A percentile compares a stretch with the other conserved stretches of the same genome.
Conservation (phyloP, 1,140 invertebrate species). For the Hetaerina americana region DNA sequence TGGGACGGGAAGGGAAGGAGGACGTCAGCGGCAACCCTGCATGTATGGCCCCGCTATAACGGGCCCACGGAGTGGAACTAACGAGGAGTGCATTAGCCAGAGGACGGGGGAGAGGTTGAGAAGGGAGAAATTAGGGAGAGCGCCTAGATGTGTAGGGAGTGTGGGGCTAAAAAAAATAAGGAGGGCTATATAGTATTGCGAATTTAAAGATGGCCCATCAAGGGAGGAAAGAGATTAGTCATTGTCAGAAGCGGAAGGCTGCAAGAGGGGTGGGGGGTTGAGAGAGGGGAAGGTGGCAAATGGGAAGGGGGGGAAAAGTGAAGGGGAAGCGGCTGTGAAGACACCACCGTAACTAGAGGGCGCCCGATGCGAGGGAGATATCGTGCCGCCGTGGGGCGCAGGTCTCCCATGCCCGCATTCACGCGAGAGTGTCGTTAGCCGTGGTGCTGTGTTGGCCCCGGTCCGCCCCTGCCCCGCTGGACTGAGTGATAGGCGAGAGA, state of each 20-base stretch:
- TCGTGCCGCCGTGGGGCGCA: no score
- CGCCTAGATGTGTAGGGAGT: no score
- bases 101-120: not conserved
- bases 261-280: not conserved
- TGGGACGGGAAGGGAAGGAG: no score
- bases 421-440: not conserved
- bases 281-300: not conserved
- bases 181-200: not conserved
- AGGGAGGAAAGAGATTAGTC: not conserved
- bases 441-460: no score
- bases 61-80: not conserved
- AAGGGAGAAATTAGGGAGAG: not conserved
- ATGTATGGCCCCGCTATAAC: not conserved
- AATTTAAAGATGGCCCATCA: not conserved
- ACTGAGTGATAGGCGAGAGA: no score
- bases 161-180: not conserved
- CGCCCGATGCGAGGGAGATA: not conserved
- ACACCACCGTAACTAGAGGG: not conserved
- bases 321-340: not conserved
- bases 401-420: not conserved
- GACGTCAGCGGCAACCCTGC: not conserved
- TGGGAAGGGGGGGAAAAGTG: not conserved
- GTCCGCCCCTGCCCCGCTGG: no score
- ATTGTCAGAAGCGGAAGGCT: not conserved
- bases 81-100: not conserved